Evolutionary conservation across 2,797 vertebrate species (phyloP).

Genomic region (Myripristis murdjan): DNA sequence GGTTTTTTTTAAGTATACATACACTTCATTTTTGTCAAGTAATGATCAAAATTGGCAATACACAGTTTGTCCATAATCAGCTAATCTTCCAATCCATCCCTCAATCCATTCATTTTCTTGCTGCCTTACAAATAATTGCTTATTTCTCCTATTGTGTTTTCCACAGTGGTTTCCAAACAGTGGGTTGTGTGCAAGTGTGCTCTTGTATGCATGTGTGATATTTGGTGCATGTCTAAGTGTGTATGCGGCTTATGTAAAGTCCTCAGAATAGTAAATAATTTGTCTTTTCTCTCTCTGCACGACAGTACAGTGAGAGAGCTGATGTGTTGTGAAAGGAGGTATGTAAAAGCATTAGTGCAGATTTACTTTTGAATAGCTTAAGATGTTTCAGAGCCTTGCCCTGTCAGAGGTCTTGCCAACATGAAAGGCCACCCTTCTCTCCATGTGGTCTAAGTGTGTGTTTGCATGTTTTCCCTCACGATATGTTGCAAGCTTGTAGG

Average conservation of each 20-base stretch:
- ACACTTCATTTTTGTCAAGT: not conserved
- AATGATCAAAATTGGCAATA: not conserved
- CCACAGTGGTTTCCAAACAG: not conserved
- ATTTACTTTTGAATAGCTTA: conserved; percentile 48
- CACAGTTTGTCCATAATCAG: not conserved
- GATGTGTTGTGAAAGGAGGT: not conserved
- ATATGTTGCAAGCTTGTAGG: conserved; percentile 56
- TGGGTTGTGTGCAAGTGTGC: not conserved
- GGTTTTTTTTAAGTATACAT: too few relatives aligned
- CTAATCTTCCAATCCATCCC: not conserved
- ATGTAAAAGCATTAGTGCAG: conserved; percentile 50
- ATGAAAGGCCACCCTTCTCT: conserved; percentile 44
- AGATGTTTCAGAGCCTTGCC: conserved; percentile 43
- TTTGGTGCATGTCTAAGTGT: not conserved
- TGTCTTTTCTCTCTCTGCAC: too few relatives aligned
- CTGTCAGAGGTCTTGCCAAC: conserved; percentile 33
- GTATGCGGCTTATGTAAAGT: too few relatives aligned
- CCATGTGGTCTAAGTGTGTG: conserved; percentile 32
- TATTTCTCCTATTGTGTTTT: too few relatives aligned
- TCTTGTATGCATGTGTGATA: not conserved
- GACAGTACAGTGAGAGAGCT: conserved; percentile 7
- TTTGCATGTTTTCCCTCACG: conserved; percentile 34
- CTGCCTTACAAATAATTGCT: too few relatives aligned
- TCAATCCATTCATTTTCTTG: too few relatives aligned
- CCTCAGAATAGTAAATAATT: not conserved